A percentile compares a stretch with the other conserved stretches of the same genome.
Conservation (phyloP, 2,113 vertebrate species). For the Empidonax alnorum region DNA sequence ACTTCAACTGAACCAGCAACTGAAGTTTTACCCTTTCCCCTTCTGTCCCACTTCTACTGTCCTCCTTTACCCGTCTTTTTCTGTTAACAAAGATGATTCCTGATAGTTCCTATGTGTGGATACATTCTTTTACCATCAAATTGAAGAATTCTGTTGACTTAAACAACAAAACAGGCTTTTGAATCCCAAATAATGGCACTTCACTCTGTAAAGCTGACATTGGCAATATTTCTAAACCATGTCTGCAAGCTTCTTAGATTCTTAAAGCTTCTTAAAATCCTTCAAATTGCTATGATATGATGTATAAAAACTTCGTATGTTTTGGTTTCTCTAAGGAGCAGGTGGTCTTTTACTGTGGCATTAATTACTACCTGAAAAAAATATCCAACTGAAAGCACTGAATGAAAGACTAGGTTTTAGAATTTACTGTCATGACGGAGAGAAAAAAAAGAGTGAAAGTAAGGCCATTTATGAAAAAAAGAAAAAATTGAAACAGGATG, state of each 20-base stretch:
- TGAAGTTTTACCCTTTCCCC: background rate
- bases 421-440: background rate
- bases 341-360: background rate
- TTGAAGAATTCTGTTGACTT: background rate
- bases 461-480: background rate
- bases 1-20: background rate
- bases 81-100: background rate
- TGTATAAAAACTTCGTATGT: background rate
- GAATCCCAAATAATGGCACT: background rate
- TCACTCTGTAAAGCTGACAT: background rate
- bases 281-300: background rate
- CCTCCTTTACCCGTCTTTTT: fast-evolving
- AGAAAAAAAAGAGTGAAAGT: background rate
- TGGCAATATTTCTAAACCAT: background rate
- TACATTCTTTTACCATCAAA: background rate
- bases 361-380: conserved; percentile 10
- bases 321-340: background rate
- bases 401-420: background rate
- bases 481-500: background rate
- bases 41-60: background rate
- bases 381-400: background rate
- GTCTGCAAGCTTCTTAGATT: background rate
- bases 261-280: background rate
- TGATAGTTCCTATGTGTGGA: background rate
- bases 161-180: background rate